Evolutionary conservation across 2,888 invertebrate species (phyloP).

Genomic region (Myopa testacea): DNA sequence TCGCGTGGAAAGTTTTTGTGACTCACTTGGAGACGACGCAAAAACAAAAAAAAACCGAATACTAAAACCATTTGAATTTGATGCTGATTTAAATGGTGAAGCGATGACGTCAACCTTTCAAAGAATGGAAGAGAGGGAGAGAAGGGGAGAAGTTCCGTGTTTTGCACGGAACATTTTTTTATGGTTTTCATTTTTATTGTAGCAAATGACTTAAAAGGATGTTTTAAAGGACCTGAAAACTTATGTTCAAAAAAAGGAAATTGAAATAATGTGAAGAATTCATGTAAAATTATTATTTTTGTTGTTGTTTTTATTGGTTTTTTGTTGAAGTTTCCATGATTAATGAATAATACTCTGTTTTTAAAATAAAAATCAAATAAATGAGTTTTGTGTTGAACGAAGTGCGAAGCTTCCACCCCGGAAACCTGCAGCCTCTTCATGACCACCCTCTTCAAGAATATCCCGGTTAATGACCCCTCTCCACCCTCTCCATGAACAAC

Average conservation of each 20-base stretch:
- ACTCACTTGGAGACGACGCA: conserved; percentile 13
- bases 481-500: background rate
- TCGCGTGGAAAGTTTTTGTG: no score
- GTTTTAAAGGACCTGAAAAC: background rate
- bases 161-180: background rate
- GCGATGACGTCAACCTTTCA: background rate
- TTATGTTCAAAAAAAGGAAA: background rate
- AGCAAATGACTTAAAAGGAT: background rate
- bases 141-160: background rate
- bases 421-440: no score
- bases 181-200: no score
- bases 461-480: no score
- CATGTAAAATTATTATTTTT: no score
- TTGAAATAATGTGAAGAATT: background rate
- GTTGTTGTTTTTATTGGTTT: background rate
- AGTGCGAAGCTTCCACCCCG: no score
- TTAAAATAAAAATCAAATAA: no score
- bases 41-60: background rate
- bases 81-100: conserved; percentile 33
- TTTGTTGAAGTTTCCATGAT: no score
- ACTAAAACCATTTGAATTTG: conserved; percentile 7
- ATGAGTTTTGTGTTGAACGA: no score
- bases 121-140: background rate
- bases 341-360: no score
- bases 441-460: no score